These are phyloP conservation scores for Rhabdophis nuchalis DNA, from an alignment of 2,797 vertebrate genomes.

Conservation along the genomic window DNA sequence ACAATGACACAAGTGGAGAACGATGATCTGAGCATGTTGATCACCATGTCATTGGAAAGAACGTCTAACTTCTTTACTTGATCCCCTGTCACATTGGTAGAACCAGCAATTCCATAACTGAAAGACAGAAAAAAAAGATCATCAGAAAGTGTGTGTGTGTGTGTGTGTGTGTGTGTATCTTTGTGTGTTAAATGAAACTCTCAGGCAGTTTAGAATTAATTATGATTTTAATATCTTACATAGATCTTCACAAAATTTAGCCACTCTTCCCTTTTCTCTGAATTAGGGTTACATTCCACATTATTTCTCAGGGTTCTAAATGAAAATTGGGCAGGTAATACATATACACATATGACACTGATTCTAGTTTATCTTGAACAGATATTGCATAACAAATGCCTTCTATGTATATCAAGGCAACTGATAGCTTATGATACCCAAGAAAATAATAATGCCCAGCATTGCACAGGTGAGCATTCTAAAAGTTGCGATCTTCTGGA, in stretches of 20 bases:
- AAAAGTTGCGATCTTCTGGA: not conserved
- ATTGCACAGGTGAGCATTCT: not conserved
- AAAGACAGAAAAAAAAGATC: slow-evolving; percentile 17
- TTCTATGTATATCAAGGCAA: not conserved
- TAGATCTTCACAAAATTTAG: not conserved
- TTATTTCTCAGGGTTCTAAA: not conserved
- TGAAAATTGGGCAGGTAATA: not conserved
- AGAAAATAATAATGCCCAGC: not conserved
- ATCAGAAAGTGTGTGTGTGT: not conserved
- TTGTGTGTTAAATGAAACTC: not conserved
- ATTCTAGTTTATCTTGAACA: not conserved
- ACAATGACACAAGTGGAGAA: slow-evolving; percentile 90
- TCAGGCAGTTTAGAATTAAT: not conserved
- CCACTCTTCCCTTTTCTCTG: not conserved
- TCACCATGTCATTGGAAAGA: slow-evolving; percentile 91
- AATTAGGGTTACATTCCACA: not conserved
- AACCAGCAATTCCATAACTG: slow-evolving; percentile 93
- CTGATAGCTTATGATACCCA: not conserved
- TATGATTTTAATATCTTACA: not conserved
- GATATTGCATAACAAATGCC: not conserved
- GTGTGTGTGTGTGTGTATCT: no score
- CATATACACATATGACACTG: not conserved
- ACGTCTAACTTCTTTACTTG: slow-evolving; percentile 96
- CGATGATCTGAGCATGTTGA: slow-evolving; percentile 94
- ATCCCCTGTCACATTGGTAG: slow-evolving; percentile 92